Conservation (phyloP, 2,888 invertebrate genomes). For the Oligia strigilis region DNA sequence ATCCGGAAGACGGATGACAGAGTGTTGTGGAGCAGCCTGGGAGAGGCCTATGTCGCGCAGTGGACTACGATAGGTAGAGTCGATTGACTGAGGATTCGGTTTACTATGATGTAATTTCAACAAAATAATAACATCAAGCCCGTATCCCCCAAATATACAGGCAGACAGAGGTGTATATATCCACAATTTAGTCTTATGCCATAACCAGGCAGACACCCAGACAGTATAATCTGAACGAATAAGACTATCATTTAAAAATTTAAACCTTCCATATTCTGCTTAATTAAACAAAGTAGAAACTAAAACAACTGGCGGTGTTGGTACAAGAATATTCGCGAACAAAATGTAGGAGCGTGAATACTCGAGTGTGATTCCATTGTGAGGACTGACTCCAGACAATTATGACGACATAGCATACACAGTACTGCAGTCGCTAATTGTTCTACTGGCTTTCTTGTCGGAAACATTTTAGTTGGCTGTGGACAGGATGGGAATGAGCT, state of each 20-base stretch:
- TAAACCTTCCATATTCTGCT: background rate
- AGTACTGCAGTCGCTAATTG: conserved; percentile 36
- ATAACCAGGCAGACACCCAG: background rate
- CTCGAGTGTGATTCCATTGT: conserved; percentile 36
- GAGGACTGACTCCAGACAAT: conserved; percentile 34
- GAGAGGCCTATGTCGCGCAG: background rate
- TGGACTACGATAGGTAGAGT: background rate
- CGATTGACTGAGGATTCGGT: background rate
- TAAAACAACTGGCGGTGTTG: conserved; percentile 29
- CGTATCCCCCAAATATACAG: background rate
- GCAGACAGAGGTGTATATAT: background rate
- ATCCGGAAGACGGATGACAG: background rate
- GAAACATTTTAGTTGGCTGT: conserved; percentile 20
- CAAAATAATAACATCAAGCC: background rate
- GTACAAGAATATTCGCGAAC: conserved; percentile 25
- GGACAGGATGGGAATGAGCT: background rate
- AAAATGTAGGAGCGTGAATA: conserved; percentile 27
- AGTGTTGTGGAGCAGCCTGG: background rate
- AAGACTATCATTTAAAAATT: conserved; percentile 7
- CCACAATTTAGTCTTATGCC: background rate
- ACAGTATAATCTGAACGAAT: background rate
- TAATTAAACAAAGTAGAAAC: conserved; percentile 33
- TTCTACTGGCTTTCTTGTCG: conserved; percentile 11
- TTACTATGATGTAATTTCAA: background rate
- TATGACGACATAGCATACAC: conserved; percentile 38